Evolutionary conservation across 2,888 invertebrate species (phyloP).

Genomic region (Leucozona laternaria): DNA sequence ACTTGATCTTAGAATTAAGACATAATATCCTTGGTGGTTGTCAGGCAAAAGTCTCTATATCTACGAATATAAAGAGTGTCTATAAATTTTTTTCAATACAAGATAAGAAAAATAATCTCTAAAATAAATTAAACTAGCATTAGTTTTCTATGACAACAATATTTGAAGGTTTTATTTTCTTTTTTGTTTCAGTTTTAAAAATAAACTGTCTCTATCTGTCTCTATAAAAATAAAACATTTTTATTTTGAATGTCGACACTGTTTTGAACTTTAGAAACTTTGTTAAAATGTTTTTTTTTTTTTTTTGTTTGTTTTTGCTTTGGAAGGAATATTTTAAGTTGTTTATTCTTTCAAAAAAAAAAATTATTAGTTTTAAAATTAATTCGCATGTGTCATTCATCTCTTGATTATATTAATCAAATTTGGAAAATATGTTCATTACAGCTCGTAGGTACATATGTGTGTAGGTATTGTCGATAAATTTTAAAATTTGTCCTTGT

Average conservation of each 20-base stretch:
- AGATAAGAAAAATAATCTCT: slow-evolving; percentile 15
- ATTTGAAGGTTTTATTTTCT: slow-evolving; percentile 9
- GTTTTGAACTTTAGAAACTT: background rate
- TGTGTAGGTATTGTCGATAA: no score
- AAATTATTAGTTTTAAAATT: no score
- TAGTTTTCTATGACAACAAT: background rate
- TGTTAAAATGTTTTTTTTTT: background rate
- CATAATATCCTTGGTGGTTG: slow-evolving; percentile 33
- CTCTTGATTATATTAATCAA: no score
- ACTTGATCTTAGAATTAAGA: slow-evolving; percentile 19
- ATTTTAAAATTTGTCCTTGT: no score
- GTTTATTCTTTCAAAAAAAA: no score
- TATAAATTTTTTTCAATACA: background rate
- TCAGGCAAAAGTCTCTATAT: slow-evolving; percentile 6
- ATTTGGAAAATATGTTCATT: no score
- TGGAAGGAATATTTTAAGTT: background rate
- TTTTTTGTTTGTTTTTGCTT: background rate
- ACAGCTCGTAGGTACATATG: no score
- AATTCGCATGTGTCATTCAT: no score
- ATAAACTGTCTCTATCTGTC: background rate
- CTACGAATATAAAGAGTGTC: background rate
- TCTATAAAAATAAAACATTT: background rate
- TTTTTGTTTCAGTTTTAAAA: background rate
- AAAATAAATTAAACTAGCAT: background rate
- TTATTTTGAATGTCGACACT: background rate